A percentile compares a stretch with the other conserved stretches of the same genome.
phyloP scores from a whole-genome alignment of 2,888 invertebrate species.

The Nowickia ferox region DNA sequence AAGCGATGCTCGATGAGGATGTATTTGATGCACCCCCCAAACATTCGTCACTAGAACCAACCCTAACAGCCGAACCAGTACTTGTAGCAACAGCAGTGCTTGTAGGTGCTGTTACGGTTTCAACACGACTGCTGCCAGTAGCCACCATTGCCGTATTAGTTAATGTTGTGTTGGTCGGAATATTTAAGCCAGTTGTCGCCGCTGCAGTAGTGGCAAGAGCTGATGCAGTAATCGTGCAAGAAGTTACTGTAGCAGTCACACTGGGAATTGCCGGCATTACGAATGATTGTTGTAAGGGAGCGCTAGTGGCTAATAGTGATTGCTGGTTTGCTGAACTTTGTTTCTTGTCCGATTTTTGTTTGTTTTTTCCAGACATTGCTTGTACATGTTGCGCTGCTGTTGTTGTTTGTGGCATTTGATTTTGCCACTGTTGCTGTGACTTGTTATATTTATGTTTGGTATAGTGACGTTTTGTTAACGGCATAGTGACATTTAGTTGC shows the following conservation, averaged over 20 bases:
- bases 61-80: constrained; percentile 34
- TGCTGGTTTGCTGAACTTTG: constrained; percentile 36
- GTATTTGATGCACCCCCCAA: constrained; percentile 56
- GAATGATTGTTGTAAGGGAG: constrained; percentile 59
- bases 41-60: constrained; percentile 61
- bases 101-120: constrained; percentile 41
- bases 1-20: constrained; percentile 67
- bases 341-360: constrained; percentile 57
- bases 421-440: constrained; percentile 55
- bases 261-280: constrained; percentile 58
- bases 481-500: constrained; percentile 68
- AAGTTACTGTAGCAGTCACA: constrained; percentile 55
- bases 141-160: constrained; percentile 75
- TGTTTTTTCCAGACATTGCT: constrained; percentile 51
- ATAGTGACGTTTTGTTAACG: constrained; percentile 69
- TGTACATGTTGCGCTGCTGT: constrained; percentile 38
- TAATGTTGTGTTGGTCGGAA: constrained; percentile 48
- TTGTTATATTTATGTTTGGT: constrained; percentile 69
- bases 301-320: constrained; percentile 41
- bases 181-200: constrained; percentile 45
- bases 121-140: constrained; percentile 57
- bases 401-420: constrained; percentile 44
- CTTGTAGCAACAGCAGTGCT: constrained; percentile 50
- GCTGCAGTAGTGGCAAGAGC: constrained; percentile 49
- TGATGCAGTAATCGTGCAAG: constrained; percentile 61